A percentile compares a stretch with the other conserved stretches of the same genome.
phyloP scores from a whole-genome alignment of 2,113 vertebrate species.

The Talpa occidentalis region DNA sequence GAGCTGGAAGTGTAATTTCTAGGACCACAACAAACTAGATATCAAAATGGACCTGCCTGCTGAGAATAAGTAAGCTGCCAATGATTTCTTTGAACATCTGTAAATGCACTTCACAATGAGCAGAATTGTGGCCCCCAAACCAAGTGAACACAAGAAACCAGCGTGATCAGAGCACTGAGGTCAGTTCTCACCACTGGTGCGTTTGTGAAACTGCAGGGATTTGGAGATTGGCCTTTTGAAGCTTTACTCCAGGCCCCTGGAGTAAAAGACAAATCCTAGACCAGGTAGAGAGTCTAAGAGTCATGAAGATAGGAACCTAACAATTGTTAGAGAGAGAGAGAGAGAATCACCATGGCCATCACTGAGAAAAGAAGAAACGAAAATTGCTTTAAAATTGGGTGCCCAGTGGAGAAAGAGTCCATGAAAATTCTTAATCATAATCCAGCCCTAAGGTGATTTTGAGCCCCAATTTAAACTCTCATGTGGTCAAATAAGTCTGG shows the following conservation, averaged over 20 bases:
- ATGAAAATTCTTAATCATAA: neutral
- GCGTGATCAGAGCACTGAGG: neutral
- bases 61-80: neutral
- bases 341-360: neutral
- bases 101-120: neutral
- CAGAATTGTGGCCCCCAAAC: neutral
- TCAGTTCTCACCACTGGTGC: neutral
- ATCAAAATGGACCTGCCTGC: neutral
- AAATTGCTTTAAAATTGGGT: neutral
- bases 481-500: neutral
- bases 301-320: neutral
- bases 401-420: neutral
- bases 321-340: neutral
- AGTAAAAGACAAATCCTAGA: neutral
- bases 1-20: neutral
- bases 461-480: neutral
- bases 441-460: neutral
- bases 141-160: neutral
- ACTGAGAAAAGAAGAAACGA: neutral
- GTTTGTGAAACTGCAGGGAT: neutral
- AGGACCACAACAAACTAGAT: neutral
- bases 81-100: neutral
- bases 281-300: neutral
- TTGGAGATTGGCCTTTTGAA: neutral
- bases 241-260: neutral